phyloP scores from a whole-genome alignment of 2,888 invertebrate species.

The Pardosa pseudoannulata region DNA sequence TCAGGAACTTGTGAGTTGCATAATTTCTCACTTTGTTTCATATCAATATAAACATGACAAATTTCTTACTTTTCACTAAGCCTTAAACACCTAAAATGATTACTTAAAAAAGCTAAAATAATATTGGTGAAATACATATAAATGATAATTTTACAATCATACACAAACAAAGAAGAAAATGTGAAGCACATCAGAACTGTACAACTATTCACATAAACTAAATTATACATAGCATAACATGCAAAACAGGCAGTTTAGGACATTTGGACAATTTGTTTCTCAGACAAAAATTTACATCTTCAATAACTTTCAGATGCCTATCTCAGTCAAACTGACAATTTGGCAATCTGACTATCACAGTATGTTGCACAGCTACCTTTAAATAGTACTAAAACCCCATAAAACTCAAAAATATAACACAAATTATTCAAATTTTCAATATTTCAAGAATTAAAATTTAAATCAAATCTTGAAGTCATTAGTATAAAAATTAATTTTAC shows the following conservation, averaged over 20 bases:
- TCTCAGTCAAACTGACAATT: slow-evolving; percentile 10
- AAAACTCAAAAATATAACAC: not conserved
- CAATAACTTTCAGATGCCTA: slow-evolving; percentile 1
- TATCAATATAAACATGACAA: not conserved
- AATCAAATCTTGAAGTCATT: too few species aligned
- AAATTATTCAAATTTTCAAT: too few species aligned
- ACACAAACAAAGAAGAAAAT: not conserved
- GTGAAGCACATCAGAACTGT: slow-evolving; percentile 40
- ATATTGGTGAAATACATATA: not conserved
- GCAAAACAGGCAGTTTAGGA: slow-evolving; percentile 19
- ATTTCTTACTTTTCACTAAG: not conserved
- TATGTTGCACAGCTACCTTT: slow-evolving; percentile 13
- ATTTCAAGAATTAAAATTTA: too few species aligned
- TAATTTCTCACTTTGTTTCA: not conserved
- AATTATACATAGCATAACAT: not conserved
- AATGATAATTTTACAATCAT: not conserved
- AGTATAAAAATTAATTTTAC: too few species aligned
- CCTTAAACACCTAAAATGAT: not conserved
- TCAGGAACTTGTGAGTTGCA: slow-evolving; percentile 14
- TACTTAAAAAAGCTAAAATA: not conserved
- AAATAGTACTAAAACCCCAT: not conserved
- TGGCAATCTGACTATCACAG: slow-evolving; percentile 17
- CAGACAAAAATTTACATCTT: not conserved
- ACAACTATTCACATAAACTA: slow-evolving; percentile 57
- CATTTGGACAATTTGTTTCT: slow-evolving; percentile 17